These are phyloP conservation scores for Epizoanthus scotinus DNA, from an alignment of 92 coral and sea anemone species.

Conservation along the genomic window DNA sequence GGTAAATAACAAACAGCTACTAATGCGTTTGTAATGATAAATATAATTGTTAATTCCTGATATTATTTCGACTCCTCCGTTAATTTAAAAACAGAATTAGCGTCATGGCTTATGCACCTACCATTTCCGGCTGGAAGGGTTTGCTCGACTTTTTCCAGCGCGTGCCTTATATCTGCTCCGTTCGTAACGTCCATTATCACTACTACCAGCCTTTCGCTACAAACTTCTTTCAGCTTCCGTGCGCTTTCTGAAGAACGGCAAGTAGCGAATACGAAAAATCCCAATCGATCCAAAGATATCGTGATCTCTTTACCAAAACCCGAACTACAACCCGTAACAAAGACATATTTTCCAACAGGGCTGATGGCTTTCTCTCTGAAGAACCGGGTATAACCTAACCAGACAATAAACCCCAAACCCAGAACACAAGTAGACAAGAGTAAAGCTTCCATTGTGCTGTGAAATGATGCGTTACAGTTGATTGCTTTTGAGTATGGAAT, in stretches of 20 bases:
- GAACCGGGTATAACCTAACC: neutral
- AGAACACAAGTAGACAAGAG: neutral
- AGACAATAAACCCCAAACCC: neutral
- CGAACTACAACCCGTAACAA: constrained; percentile 53
- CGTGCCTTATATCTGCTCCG: constrained; percentile 29
- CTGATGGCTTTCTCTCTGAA: neutral
- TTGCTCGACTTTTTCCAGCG: constrained; percentile 30
- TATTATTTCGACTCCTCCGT: neutral
- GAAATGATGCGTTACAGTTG: too few relatives aligned
- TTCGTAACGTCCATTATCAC: constrained; percentile 44
- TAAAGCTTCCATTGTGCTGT: constrained; percentile 1
- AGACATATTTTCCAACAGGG: neutral
- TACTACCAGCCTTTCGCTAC: constrained; percentile 43
- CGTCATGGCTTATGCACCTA: neutral
- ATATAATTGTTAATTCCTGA: too few relatives aligned
- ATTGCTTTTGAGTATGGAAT: too few relatives aligned
- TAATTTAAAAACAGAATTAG: neutral
- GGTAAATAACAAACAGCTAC: too few relatives aligned
- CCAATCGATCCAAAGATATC: constrained; percentile 37
- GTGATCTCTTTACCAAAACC: constrained; percentile 50
- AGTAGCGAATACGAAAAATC: constrained; percentile 48
- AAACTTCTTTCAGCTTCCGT: constrained; percentile 22
- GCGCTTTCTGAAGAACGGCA: constrained; percentile 36
- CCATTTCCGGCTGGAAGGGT: constrained; percentile 23
- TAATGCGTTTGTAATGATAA: too few relatives aligned